Conservation (phyloP, 2,888 invertebrate species). For the Selenia dentaria region DNA sequence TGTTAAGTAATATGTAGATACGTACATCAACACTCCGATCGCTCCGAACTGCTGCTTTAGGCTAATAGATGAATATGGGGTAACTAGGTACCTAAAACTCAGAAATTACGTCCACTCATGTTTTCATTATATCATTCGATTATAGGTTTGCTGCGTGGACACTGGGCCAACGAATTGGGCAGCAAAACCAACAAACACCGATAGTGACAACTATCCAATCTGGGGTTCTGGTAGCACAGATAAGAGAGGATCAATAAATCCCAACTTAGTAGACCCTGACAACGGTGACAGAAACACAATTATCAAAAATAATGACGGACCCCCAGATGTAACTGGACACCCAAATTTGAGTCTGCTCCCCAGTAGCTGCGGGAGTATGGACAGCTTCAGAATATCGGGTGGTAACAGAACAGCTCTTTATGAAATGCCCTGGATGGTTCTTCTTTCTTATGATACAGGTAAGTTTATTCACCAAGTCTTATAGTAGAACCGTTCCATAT, state of each 20-base stretch:
- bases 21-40: too few relatives aligned
- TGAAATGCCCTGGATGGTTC: constrained; percentile 91
- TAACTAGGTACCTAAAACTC: too few relatives aligned
- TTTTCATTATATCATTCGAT: too few relatives aligned
- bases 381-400: constrained; percentile 82
- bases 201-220: constrained; percentile 5
- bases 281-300: constrained; percentile 9
- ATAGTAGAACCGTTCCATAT: too few relatives aligned
- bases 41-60: too few relatives aligned
- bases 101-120: too few relatives aligned
- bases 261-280: constrained; percentile 3
- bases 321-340: constrained; percentile 33
- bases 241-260: not conserved
- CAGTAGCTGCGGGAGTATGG: constrained; percentile 82
- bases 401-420: constrained; percentile 85
- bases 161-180: constrained; percentile 1
- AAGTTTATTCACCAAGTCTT: too few relatives aligned
- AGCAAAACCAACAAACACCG: not conserved
- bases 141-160: constrained; percentile 52
- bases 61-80: too few relatives aligned
- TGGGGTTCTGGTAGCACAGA: constrained; percentile 7
- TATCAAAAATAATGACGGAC: constrained; percentile 12
- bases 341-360: constrained; percentile 50
- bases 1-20: too few relatives aligned
- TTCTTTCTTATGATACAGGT: constrained; percentile 85